These are phyloP conservation scores for Onychomys leucogaster DNA, from an alignment of 2,797 vertebrate genomes.

Conservation along the genomic window DNA sequence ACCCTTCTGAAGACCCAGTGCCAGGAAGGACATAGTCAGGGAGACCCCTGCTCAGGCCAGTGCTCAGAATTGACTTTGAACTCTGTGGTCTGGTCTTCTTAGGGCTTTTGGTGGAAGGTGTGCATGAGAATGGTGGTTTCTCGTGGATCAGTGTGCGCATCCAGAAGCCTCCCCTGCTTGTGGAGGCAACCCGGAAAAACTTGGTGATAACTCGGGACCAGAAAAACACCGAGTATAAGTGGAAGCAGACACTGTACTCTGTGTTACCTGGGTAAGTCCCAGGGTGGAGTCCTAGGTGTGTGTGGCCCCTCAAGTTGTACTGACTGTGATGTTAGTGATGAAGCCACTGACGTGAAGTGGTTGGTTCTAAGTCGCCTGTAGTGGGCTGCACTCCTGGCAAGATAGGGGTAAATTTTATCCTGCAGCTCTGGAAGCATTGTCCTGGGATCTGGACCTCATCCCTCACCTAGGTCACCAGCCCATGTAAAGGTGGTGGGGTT, in stretches of 20 bases:
- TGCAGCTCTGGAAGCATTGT: background rate
- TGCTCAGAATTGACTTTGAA: background rate
- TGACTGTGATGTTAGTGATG: background rate
- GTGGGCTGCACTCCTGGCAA: background rate
- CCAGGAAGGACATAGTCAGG: background rate
- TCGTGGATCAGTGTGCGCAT: conserved; percentile 81
- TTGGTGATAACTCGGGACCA: conserved; percentile 67
- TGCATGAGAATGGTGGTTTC: conserved; percentile 77
- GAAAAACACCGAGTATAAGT: conserved; percentile 53
- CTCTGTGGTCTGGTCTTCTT: conserved; percentile 2
- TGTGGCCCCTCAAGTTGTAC: background rate
- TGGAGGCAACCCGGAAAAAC: conserved; percentile 23
- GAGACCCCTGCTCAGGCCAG: background rate
- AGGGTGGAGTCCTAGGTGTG: no score
- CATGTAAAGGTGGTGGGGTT: background rate
- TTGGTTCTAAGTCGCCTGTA: background rate
- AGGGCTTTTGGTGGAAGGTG: conserved; percentile 84
- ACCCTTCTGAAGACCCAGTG: background rate
- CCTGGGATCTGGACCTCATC: background rate
- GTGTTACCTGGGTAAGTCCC: conserved; percentile 62
- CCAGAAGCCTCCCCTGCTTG: conserved; percentile 7
- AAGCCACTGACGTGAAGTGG: background rate
- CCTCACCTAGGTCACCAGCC: background rate
- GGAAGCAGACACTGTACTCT: conserved; percentile 72
- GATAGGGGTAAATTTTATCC: no score